Evolutionary conservation across 2,888 invertebrate genomes (phyloP).

Genomic region (Marronus borbonicus): DNA sequence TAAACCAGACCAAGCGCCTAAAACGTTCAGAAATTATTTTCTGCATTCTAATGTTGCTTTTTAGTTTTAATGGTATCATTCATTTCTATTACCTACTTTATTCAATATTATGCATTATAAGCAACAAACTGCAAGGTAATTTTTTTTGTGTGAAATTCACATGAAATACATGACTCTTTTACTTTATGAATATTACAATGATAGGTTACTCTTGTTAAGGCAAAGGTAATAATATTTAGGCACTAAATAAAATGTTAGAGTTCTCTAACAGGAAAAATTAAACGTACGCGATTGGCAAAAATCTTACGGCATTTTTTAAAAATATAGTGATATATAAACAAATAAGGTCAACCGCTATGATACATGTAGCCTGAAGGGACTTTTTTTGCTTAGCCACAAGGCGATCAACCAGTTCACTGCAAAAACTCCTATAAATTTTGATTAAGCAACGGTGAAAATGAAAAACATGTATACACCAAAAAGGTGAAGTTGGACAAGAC

Average conservation of each 20-base stretch:
- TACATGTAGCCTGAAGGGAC: not conserved
- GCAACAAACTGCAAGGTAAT: slow-evolving; percentile 51
- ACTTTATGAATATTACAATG: slow-evolving; percentile 45
- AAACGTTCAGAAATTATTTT: slow-evolving; percentile 28
- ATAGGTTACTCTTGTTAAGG: slow-evolving; percentile 47
- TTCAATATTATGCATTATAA: slow-evolving; percentile 49
- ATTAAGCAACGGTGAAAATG: slow-evolving; percentile 33
- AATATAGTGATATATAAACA: slow-evolving; percentile 8
- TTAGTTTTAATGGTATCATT: slow-evolving; percentile 39
- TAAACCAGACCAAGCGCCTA: slow-evolving; percentile 42
- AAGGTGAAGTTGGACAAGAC: slow-evolving; percentile 41
- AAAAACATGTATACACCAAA: slow-evolving; percentile 48
- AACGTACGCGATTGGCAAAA: slow-evolving; percentile 38
- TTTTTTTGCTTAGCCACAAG: slow-evolving; percentile 28
- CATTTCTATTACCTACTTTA: slow-evolving; percentile 46
- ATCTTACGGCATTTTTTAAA: slow-evolving; percentile 25
- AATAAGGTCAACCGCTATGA: slow-evolving; percentile 35
- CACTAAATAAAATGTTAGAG: slow-evolving; percentile 46
- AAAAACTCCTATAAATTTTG: slow-evolving; percentile 41
- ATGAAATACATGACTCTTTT: slow-evolving; percentile 45
- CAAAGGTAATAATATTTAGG: slow-evolving; percentile 48
- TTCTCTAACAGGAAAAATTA: slow-evolving; percentile 35
- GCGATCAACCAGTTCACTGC: slow-evolving; percentile 41
- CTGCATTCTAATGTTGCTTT: slow-evolving; percentile 39
- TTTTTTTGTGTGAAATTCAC: slow-evolving; percentile 47